phyloP scores from a whole-genome alignment of 2,888 invertebrate genomes.

The Lepidochitona cinerea region DNA sequence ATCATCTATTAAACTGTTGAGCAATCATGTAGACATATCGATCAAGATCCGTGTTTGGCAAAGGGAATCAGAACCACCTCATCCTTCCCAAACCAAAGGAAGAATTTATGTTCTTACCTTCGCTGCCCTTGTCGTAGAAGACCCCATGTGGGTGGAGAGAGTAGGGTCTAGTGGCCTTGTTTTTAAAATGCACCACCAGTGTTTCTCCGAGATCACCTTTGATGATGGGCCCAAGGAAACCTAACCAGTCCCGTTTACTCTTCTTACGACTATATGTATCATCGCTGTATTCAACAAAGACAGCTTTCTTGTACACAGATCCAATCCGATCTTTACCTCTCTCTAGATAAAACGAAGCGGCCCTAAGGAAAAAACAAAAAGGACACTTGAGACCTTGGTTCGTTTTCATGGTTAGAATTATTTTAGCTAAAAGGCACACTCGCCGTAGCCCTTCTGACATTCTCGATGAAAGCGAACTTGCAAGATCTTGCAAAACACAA shows the following conservation, averaged over 20 bases:
- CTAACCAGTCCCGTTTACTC: slow-evolving; percentile 28
- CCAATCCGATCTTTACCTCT: slow-evolving; percentile 30
- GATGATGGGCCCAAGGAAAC: slow-evolving; percentile 52
- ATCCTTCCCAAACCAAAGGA: too few relatives aligned
- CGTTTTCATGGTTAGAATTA: too few relatives aligned
- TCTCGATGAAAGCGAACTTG: too few relatives aligned
- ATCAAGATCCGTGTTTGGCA: too few relatives aligned
- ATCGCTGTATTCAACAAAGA: slow-evolving; percentile 41
- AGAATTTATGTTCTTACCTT: too few relatives aligned
- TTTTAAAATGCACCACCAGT: slow-evolving; percentile 40
- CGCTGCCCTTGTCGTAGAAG: slow-evolving; percentile 39
- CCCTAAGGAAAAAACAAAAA: slow-evolving; percentile 24
- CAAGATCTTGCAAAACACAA: background rate
- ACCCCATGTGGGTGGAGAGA: slow-evolving; percentile 53
- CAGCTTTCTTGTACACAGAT: slow-evolving; percentile 37
- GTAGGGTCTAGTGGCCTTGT: slow-evolving; percentile 34
- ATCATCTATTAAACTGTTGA: too few relatives aligned
- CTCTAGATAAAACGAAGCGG: slow-evolving; percentile 29
- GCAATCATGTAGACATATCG: too few relatives aligned
- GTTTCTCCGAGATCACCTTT: slow-evolving; percentile 56
- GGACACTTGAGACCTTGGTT: background rate
- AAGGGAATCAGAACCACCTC: too few relatives aligned
- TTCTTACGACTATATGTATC: slow-evolving; percentile 27
- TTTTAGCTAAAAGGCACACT: too few relatives aligned
- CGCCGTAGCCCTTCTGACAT: too few relatives aligned